These are phyloP conservation scores for Sebastes trivittatus DNA, from an alignment of 2,797 vertebrate species.

Conservation along the genomic window DNA sequence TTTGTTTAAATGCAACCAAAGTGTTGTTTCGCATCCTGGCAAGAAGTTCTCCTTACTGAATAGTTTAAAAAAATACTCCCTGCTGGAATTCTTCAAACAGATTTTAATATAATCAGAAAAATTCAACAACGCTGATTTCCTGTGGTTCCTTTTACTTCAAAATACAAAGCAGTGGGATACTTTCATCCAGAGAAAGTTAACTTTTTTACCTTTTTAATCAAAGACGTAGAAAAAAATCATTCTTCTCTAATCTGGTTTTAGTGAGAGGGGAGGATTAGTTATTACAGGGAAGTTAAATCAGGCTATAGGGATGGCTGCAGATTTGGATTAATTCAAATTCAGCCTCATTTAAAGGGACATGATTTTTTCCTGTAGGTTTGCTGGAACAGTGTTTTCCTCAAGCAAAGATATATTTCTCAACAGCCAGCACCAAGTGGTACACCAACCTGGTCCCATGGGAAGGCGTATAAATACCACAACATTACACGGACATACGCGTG, in stretches of 20 bases:
- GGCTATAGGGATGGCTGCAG: slow-evolving; percentile 14
- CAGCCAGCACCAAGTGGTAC: background rate
- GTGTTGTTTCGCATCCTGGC: background rate
- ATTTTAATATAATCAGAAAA: background rate
- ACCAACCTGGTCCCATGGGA: no score
- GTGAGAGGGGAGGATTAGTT: slow-evolving; percentile 1
- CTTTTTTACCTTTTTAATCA: background rate
- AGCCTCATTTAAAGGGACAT: background rate
- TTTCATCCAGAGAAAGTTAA: slow-evolving; percentile 1
- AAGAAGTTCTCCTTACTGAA: background rate
- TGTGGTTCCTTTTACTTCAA: background rate
- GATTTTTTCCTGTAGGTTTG: background rate
- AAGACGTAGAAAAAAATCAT: background rate
- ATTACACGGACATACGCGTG: no score
- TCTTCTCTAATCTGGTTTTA: slow-evolving; percentile 26
- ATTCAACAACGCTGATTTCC: background rate
- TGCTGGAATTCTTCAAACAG: background rate
- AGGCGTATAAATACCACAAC: no score
- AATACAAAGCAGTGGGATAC: background rate
- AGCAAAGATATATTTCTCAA: background rate
- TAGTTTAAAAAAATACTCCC: background rate
- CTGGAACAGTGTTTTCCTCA: background rate
- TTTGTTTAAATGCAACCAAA: slow-evolving; percentile 1
- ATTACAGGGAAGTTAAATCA: slow-evolving; percentile 13
- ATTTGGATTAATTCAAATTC: slow-evolving; percentile 22